These are phyloP conservation scores for Octopus sinensis DNA, from an alignment of 1,140 invertebrate species.

Conservation along the genomic window DNA sequence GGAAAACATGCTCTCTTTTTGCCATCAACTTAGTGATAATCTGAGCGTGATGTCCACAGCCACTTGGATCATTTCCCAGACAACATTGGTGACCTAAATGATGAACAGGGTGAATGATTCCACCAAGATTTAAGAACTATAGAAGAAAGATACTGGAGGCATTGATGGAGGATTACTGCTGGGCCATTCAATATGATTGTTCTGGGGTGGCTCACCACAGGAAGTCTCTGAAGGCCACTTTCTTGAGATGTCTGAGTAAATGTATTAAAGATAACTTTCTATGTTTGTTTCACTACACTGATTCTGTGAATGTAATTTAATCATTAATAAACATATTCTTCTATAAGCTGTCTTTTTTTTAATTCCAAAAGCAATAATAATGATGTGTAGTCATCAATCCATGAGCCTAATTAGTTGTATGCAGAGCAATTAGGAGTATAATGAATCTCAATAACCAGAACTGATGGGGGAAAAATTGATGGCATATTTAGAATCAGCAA, in stretches of 20 bases:
- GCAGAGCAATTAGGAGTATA: no score
- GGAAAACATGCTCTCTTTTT: neutral
- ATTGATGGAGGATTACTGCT: neutral
- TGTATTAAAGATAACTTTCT: neutral
- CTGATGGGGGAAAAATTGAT: no score
- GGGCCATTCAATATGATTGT: neutral
- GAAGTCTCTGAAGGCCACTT: neutral
- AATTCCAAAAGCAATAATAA: no score
- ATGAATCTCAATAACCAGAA: no score
- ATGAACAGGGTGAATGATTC: neutral
- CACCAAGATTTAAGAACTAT: conserved; percentile 3
- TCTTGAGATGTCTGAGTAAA: neutral
- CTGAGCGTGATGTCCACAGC: neutral
- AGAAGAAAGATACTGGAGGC: neutral
- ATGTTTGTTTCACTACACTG: no score
- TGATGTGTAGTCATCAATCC: no score
- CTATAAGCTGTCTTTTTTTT: no score
- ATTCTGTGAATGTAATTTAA: no score
- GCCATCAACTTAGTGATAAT: no score
- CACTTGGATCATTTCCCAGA: neutral
- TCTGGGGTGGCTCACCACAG: neutral
- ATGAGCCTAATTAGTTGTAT: no score
- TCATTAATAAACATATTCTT: no score
- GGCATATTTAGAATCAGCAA: no score
- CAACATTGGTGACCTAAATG: neutral